Conservation (phyloP, 2,888 invertebrate species). For the Trachelus iudaicus region DNA sequence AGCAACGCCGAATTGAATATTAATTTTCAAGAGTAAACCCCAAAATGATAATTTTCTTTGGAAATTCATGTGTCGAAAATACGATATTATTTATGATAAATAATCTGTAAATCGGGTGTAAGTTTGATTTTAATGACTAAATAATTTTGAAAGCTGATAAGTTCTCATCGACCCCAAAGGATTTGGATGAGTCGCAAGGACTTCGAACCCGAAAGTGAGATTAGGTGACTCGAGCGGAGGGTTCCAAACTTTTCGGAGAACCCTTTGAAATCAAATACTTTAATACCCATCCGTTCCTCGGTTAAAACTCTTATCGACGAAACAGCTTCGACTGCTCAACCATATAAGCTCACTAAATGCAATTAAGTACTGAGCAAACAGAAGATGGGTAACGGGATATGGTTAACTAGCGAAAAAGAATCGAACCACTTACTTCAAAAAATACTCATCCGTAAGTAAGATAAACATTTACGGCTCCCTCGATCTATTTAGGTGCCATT, state of each 20-base stretch:
- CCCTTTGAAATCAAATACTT: conserved; percentile 21
- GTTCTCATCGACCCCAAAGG: not conserved
- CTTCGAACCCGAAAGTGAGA: not conserved
- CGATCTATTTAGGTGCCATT: not conserved
- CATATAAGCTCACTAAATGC: conserved; percentile 16
- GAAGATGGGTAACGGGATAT: conserved; percentile 16
- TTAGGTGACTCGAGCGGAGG: conserved; percentile 11
- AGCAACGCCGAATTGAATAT: not conserved
- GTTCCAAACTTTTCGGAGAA: conserved; percentile 10
- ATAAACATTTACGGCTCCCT: not conserved
- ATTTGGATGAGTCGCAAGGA: not conserved
- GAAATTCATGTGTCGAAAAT: not conserved
- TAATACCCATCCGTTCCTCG: conserved; percentile 15
- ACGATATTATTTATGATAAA: not conserved
- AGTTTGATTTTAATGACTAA: not conserved
- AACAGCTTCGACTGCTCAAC: not conserved
- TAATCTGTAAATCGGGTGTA: not conserved
- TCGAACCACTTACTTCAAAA: conserved; percentile 9
- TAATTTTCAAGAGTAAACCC: not conserved
- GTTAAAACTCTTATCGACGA: conserved; percentile 13
- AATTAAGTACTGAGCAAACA: conserved; percentile 18
- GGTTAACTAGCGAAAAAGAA: conserved; percentile 3
- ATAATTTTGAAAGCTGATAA: not conserved
- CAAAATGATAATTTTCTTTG: not conserved
- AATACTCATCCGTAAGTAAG: conserved; percentile 12